A percentile compares a stretch with the other conserved stretches of the same genome.
Evolutionary conservation across 2,113 vertebrate genomes (phyloP).

Genomic region (Mustela lutreola): DNA sequence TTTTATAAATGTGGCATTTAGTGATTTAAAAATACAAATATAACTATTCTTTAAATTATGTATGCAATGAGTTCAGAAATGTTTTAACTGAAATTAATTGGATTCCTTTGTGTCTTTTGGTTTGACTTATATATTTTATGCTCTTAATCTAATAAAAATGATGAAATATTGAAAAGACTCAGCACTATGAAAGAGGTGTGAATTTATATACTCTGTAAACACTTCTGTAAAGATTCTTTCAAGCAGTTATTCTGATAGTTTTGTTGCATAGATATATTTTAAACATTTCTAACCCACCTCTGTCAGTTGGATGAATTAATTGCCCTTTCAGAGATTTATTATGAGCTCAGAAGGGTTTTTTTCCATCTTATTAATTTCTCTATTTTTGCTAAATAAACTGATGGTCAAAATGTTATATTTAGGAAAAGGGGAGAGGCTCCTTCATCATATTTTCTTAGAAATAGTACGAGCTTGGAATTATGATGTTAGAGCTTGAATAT

Average conservation of each 20-base stretch:
- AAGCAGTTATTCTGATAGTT: background rate
- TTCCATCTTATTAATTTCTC: background rate
- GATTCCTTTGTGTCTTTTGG: background rate
- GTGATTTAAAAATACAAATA: constrained; percentile 47
- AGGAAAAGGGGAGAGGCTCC: background rate
- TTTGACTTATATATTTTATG: constrained; percentile 2
- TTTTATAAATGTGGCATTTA: background rate
- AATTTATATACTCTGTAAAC: background rate
- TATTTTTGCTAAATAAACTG: background rate
- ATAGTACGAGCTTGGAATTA: background rate
- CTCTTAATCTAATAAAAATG: background rate
- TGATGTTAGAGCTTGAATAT: background rate
- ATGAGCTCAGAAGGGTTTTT: background rate
- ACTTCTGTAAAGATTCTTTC: background rate
- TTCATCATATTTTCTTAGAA: background rate
- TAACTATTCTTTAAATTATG: constrained; percentile 10
- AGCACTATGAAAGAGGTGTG: background rate
- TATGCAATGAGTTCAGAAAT: background rate
- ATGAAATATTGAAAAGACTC: constrained; percentile 8
- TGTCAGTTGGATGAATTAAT: constrained; percentile 4
- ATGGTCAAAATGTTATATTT: background rate
- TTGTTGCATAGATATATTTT: background rate
- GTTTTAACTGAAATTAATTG: background rate
- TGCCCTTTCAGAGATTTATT: constrained; percentile 5
- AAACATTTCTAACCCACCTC: background rate